Evolutionary conservation across 2,113 vertebrate genomes (phyloP).

Genomic region (Gnathonemus longibarbis): DNA sequence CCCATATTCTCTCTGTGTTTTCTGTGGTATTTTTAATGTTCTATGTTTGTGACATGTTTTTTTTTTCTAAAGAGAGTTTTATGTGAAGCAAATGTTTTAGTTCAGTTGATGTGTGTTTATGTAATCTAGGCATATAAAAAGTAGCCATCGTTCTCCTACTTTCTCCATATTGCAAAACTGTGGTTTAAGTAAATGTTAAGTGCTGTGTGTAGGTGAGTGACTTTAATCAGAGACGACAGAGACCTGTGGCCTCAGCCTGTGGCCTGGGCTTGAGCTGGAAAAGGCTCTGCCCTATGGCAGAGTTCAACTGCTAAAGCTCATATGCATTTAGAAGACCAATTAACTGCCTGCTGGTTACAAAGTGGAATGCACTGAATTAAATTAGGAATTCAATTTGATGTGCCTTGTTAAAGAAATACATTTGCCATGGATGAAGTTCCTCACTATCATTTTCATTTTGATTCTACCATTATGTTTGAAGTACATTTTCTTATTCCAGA

Average conservation of each 20-base stretch:
- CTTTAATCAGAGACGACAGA: not conserved
- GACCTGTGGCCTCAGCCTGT: not conserved
- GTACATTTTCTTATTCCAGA: not conserved
- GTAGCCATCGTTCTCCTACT: not conserved
- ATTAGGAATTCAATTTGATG: not conserved
- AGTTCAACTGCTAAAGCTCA: not conserved
- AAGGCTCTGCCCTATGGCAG: not conserved
- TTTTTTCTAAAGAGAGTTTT: not conserved
- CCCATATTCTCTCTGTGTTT: not conserved
- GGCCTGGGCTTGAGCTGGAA: not conserved
- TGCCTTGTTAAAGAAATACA: not conserved
- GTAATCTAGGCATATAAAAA: not conserved
- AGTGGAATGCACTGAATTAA: not conserved
- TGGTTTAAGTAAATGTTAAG: not conserved
- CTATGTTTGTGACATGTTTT: not conserved
- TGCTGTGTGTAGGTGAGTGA: not conserved
- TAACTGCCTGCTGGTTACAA: not conserved
- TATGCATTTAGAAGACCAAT: not conserved
- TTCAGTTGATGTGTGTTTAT: not conserved
- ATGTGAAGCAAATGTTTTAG: not conserved
- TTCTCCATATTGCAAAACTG: not conserved
- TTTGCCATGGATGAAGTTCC: not conserved
- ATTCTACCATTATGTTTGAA: not conserved
- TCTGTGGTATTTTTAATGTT: not conserved
- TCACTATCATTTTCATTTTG: not conserved